These are phyloP conservation scores for Echeneis naucrates DNA, from an alignment of 2,797 vertebrate species.

Conservation along the genomic window DNA sequence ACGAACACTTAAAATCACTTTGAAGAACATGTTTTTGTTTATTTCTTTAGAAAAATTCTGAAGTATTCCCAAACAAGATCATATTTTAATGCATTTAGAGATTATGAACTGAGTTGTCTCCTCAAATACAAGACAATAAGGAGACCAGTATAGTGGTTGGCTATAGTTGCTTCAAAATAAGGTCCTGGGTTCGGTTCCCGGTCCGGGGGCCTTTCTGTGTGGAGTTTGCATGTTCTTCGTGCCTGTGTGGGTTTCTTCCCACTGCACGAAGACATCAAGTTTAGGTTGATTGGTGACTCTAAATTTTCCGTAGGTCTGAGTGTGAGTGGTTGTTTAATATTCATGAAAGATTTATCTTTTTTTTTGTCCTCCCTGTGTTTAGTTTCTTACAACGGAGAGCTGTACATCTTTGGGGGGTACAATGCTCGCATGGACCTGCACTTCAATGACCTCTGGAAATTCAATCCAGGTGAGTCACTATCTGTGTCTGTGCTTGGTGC, in stretches of 20 bases:
- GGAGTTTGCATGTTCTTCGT: too few relatives aligned
- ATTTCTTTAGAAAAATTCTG: background rate
- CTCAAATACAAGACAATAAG: background rate
- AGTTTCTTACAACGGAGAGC: slow-evolving; percentile 96
- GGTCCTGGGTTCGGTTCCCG: too few relatives aligned
- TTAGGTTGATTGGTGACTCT: too few relatives aligned
- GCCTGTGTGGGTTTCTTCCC: too few relatives aligned
- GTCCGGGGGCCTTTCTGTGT: too few relatives aligned
- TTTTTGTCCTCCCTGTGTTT: slow-evolving; percentile 39
- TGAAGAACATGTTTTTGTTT: background rate
- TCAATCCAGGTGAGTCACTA: slow-evolving; percentile 91
- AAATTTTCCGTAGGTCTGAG: too few relatives aligned
- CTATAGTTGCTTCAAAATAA: too few relatives aligned
- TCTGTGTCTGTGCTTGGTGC: slow-evolving; percentile 3
- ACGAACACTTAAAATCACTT: background rate
- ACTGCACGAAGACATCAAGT: too few relatives aligned
- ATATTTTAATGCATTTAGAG: background rate
- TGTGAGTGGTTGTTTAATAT: too few relatives aligned
- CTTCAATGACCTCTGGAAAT: slow-evolving; percentile 99
- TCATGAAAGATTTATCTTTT: background rate
- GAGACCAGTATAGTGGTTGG: too few relatives aligned
- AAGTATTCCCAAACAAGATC: background rate
- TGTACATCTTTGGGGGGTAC: slow-evolving; percentile 98
- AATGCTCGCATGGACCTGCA: slow-evolving; percentile 97
- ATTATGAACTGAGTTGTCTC: background rate